These are phyloP conservation scores for Microchrysa polita DNA, from an alignment of 2,888 invertebrate species.

Conservation along the genomic window DNA sequence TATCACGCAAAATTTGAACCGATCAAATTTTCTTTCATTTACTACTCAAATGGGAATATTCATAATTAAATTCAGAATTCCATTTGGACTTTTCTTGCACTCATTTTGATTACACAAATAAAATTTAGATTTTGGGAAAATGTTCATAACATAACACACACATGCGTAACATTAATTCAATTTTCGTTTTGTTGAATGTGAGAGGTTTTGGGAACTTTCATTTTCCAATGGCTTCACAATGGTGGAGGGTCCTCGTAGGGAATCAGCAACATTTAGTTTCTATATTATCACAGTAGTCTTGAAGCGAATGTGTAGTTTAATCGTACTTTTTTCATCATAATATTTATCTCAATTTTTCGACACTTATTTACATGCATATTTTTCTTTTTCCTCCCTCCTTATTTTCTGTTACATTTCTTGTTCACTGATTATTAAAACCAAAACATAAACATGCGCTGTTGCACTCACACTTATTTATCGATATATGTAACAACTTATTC, in stretches of 20 bases:
- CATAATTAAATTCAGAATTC: too few species aligned
- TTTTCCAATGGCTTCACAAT: not conserved
- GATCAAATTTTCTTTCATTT: too few species aligned
- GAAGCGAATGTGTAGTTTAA: not conserved
- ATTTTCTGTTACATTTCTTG: constrained; percentile 53
- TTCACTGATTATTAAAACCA: constrained; percentile 53
- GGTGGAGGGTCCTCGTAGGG: not conserved
- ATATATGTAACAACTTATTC: constrained; percentile 35
- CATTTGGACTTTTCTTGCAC: too few species aligned
- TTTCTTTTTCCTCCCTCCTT: constrained; percentile 45
- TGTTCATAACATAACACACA: too few species aligned
- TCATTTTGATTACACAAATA: too few species aligned
- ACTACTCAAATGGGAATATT: too few species aligned
- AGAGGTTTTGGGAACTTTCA: too few species aligned
- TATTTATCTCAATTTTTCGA: constrained; percentile 40
- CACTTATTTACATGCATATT: constrained; percentile 53
- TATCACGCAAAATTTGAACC: too few species aligned
- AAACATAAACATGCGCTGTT: constrained; percentile 62
- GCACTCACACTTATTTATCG: constrained; percentile 50
- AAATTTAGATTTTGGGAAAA: too few species aligned
- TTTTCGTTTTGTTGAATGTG: too few species aligned
- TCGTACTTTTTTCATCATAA: not conserved
- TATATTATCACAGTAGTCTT: not conserved
- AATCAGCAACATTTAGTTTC: not conserved
- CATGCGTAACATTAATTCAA: too few species aligned